phyloP scores from a whole-genome alignment of 2,888 invertebrate genomes.

The Limnephilus marmoratus region DNA sequence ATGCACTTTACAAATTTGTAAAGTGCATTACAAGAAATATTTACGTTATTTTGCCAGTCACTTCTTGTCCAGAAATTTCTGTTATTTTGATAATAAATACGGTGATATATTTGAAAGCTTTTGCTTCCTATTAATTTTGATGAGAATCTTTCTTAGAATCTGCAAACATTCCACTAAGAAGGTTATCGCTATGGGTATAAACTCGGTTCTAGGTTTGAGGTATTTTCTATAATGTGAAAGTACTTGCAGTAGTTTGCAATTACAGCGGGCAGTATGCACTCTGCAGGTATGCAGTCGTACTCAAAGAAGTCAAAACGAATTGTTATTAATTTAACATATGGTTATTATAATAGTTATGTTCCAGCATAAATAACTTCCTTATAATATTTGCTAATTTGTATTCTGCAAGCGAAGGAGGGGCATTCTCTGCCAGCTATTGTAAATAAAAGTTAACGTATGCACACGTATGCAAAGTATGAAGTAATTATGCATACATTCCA shows the following conservation, averaged over 20 bases:
- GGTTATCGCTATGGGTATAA: too few species aligned
- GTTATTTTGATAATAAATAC: not conserved
- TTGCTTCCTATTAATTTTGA: not conserved
- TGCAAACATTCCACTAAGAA: too few species aligned
- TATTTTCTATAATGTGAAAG: too few species aligned
- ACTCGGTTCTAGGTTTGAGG: too few species aligned
- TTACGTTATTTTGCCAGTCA: too few species aligned
- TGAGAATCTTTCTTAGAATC: not conserved
- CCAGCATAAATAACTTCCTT: not conserved
- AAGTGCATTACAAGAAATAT: too few species aligned
- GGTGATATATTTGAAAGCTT: not conserved
- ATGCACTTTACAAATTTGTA: too few species aligned
- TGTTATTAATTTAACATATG: not conserved
- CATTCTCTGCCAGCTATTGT: not conserved
- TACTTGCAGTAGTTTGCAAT: too few species aligned
- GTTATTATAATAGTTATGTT: not conserved
- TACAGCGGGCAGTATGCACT: not conserved
- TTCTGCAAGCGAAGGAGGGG: not conserved
- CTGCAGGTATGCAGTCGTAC: not conserved
- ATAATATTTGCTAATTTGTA: not conserved
- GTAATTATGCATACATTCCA: not conserved
- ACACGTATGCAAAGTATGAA: not conserved
- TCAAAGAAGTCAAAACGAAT: not conserved
- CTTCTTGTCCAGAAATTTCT: too few species aligned
- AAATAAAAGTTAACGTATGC: not conserved